Conservation (phyloP, 1,140 invertebrate genomes). For the Caenorhabditis latens region DNA sequence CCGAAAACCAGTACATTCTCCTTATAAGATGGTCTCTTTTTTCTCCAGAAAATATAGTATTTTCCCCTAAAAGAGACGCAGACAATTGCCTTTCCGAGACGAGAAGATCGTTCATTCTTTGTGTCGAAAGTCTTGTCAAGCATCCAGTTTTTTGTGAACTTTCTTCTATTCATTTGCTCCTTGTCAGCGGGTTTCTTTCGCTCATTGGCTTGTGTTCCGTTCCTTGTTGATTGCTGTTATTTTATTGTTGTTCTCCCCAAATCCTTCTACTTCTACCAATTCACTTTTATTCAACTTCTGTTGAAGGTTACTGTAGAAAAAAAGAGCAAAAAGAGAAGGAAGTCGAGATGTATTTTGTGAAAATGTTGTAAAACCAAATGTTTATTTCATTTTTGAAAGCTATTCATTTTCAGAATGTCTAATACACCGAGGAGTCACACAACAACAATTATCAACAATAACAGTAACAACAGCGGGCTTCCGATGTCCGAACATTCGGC, state of each 20-base stretch:
- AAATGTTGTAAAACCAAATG: neutral
- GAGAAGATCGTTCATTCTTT: conserved; percentile 40
- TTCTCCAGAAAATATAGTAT: neutral
- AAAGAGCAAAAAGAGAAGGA: too few relatives aligned
- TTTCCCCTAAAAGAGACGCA: neutral
- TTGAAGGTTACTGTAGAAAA: conserved; percentile 1
- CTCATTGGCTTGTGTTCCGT: conserved; percentile 9
- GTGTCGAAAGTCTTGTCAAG: conserved; percentile 34
- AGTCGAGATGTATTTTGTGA: conserved; percentile 18
- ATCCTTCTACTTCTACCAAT: neutral
- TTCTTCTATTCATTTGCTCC: conserved; percentile 34
- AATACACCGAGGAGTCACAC: conserved; percentile 13
- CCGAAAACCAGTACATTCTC: conserved; percentile 14
- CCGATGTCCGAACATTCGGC: conserved; percentile 54
- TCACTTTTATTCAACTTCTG: conserved; percentile 19
- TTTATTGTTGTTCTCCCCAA: neutral
- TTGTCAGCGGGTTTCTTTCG: neutral
- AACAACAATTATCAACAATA: conserved; percentile 35
- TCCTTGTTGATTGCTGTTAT: conserved; percentile 22
- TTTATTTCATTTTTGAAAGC: neutral
- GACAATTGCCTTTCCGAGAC: conserved; percentile 44
- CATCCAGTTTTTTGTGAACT: conserved; percentile 50
- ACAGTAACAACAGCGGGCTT: conserved; percentile 50
- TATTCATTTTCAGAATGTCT: neutral
- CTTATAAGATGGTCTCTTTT: neutral